These are phyloP conservation scores for Gymnarchus niloticus DNA, from an alignment of 2,113 vertebrate genomes.

Conservation along the genomic window DNA sequence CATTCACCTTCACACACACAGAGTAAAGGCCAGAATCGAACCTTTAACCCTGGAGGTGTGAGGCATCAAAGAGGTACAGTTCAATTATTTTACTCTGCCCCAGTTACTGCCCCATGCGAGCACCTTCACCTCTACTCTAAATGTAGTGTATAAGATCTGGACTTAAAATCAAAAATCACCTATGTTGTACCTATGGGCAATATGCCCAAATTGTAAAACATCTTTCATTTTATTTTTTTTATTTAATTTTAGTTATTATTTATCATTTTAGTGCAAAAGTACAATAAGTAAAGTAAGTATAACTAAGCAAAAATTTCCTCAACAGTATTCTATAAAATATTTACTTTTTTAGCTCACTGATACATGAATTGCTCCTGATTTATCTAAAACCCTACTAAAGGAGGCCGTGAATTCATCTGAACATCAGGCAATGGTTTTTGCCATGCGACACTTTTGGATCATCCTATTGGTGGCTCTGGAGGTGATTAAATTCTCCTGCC, in stretches of 20 bases:
- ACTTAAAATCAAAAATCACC: not conserved
- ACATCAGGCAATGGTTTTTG: slow-evolving; percentile 6
- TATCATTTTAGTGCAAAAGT: too few species aligned
- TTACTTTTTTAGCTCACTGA: not conserved
- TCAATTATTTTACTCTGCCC: not conserved
- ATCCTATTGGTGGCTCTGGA: not conserved
- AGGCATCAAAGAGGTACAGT: not conserved
- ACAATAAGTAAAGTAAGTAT: too few species aligned
- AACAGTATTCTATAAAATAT: not conserved
- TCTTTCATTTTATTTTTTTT: too few species aligned
- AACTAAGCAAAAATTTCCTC: too few species aligned
- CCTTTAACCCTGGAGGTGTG: too few species aligned
- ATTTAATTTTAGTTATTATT: too few species aligned
- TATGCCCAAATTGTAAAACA: too few species aligned
- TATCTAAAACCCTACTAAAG: not conserved
- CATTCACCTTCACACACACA: too few species aligned
- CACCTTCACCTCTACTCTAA: not conserved
- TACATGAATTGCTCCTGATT: not conserved
- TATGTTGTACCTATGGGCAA: not conserved
- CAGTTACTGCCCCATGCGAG: not conserved
- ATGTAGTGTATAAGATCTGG: not conserved
- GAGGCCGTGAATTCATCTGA: not conserved
- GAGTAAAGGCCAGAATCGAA: too few species aligned
- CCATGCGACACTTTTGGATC: slow-evolving; percentile 6
- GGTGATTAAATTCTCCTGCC: not conserved